Evolutionary conservation across 2,888 invertebrate species (phyloP), one percentile per base, ranked within the genome.

Genomic region (Drosophila borborema): DNA sequence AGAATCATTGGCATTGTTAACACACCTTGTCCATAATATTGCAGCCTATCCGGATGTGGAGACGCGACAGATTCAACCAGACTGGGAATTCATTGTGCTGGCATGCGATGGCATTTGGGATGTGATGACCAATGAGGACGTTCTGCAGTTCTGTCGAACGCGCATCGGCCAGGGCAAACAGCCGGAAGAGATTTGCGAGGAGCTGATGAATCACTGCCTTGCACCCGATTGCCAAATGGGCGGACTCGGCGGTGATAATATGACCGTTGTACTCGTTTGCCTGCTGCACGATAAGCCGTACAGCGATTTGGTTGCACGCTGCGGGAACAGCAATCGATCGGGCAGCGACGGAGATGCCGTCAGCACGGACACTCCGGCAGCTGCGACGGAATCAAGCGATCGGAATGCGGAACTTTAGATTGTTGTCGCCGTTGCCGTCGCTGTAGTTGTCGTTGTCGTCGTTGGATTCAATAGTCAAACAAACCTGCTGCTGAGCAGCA

Each of bases 91-190:
- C 92, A 95, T 99, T 64, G 95, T 99, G 43, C 94, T 99, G 84
- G 99, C 99, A 0, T 99, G 99, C 93, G 99, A 99, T 93, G 99
- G 99, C 34, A 99, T 99, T 82, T 99, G 99, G 99, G 99, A 99
- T 93, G 99, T 99, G 31, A 95, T 99, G 94, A 97, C 96, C 56
- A 99, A 98, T 93, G 96, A 97, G 94, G 99, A 99, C 93, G 99
- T 98, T 54, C 95, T 98, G 49, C 95, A 97, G 62, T 99, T 98
- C 94, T 96, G 99, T 69, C 95, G 98, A 58, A 95, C 95, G 67
- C 95, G 97, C 46, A 95, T 99, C 64, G 95, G 96, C 10, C 95
- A 95, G 74, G 96, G 97, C 3, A 95, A 97, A 94, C 97, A 97
- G 93, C 99, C 99, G 18, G 98, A 98, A 91, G 96, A 96, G 92